Evolutionary conservation across 2,797 vertebrate genomes (phyloP), one percentile per base, ranked within the genome.

Genomic region (Bovichtus diacanthus): DNA sequence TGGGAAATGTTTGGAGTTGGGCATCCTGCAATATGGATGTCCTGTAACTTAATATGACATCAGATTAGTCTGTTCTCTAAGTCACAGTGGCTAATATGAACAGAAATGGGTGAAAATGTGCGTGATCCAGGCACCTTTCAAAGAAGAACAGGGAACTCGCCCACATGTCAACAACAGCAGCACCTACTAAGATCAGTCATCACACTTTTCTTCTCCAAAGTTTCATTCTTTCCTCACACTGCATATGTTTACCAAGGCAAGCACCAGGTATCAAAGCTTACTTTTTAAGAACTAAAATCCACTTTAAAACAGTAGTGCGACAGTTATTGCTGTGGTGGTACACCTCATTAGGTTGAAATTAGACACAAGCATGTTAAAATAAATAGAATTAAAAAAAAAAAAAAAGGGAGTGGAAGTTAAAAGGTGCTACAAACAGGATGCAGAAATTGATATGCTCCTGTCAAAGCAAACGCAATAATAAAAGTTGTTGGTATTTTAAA

Each of bases 261-360:
- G 58, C 46, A 81, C 36, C 60, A 63, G 38, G 68, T 56, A 54
- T 76, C 50, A 76, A 70, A 80, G 61, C 16, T 3, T 34, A 25
- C 12, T 59, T 56, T 64, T 43, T 9, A 44, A 71, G 43, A 79
- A 69, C n/a, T 36, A 64, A 80, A 74, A 70, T 46, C 23, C 29
- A 67, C 39, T 70, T 69, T 80, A 19, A 72, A n/a, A 78, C 49
- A 69, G 58, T 58, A 51, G 27, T 54, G 31, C 41, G 27, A 87
- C 49, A 60, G 65, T 88, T 91, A 93, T 91, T 93, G 85, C 83
- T 89, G 73, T 73, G 62, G 47, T 68, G 67, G 39, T 54, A 60
- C 31, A 81, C 1, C 51, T 68, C 19, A 69, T 25, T 62, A 50
- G 21, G 50, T 44, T 55, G 21, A 60, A 63, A 47, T 18, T 39